Conservation (phyloP, 2,113 vertebrate species). For the Micromys minutus region DNA sequence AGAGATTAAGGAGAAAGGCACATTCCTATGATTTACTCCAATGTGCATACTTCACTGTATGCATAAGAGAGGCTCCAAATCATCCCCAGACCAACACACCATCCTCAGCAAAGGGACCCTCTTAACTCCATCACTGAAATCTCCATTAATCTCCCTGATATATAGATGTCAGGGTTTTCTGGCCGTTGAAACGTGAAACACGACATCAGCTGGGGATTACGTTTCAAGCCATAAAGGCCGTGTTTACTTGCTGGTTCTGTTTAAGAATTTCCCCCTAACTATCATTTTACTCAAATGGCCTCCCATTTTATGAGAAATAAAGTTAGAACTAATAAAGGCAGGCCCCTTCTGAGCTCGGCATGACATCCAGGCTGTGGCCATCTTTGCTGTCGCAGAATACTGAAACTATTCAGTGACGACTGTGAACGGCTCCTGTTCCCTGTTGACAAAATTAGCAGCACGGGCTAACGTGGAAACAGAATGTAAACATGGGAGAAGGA, state of each 20-base stretch:
- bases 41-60: slow-evolving; percentile 53
- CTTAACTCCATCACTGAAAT: slow-evolving; percentile 58
- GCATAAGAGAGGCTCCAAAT: slow-evolving; percentile 62
- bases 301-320: slow-evolving; percentile 77
- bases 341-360: slow-evolving; percentile 29
- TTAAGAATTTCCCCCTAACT: slow-evolving; percentile 72
- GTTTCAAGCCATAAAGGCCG: slow-evolving; percentile 77
- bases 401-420: slow-evolving; percentile 53
- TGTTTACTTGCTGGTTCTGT: slow-evolving; percentile 78
- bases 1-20: slow-evolving; percentile 38
- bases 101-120: slow-evolving; percentile 66
- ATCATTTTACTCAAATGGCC: slow-evolving; percentile 72
- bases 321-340: slow-evolving; percentile 70
- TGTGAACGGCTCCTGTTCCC: background rate
- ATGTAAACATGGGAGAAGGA: background rate
- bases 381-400: slow-evolving; percentile 60
- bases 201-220: slow-evolving; percentile 66
- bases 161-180: slow-evolving; percentile 67
- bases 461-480: background rate
- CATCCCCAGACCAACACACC: slow-evolving; percentile 47
- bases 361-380: background rate
- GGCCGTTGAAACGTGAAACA: slow-evolving; percentile 68
- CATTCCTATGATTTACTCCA: slow-evolving; percentile 52
- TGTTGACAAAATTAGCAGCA: slow-evolving; percentile 7
- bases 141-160: slow-evolving; percentile 77